Evolutionary conservation across 2,797 vertebrate genomes (phyloP), one percentile per base, ranked within the genome.

Genomic region (Dicrostonyx torquatus): DNA sequence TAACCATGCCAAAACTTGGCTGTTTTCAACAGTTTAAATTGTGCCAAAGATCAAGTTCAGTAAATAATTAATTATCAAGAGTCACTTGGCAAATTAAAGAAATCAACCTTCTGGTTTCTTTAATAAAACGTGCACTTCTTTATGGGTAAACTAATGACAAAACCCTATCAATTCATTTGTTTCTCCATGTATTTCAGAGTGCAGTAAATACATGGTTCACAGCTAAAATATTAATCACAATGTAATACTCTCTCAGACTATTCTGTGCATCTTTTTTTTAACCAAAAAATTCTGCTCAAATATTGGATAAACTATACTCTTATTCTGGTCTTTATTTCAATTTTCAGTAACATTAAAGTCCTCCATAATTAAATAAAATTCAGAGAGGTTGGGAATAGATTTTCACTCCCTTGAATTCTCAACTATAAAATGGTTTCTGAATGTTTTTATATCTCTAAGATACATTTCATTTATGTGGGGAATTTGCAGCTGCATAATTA

Each of bases 401-500:
- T 97, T 98, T 98, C 95, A 93, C 92, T 95, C 95, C 92, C 82
- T 95, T 97, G 79, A 78, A 96, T 91, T 97, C 95, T 97, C 94
- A 86, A 96, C 94, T 96, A 60, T 97, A 98, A 89, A 98, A 97
- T 96, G 94, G 96, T 96, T 97, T 98, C 94, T 97, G 96, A 97
- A 97, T 96, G 95, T 96, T 98, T 98, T 98, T 96, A 90, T 97
- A 98, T 98, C 97, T 98, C 78, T 96, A 96, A 97, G 96, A 98
- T 94, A 83, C 97, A 97, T 98, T 98, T 97, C 80, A 89, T 97
- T 98, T 87, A 1, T 97, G 95, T 78, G 95, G 95, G 92, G 96
- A 98, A 97, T 97, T 97, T 97, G 96, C 98, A 98, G 98, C 98
- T 98, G 97, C 97, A 97, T 98, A 98, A 98, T 98, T 97, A 98